These are phyloP conservation scores for Tribolium madens DNA, from an alignment of 1,140 invertebrate genomes.

Conservation along the genomic window DNA sequence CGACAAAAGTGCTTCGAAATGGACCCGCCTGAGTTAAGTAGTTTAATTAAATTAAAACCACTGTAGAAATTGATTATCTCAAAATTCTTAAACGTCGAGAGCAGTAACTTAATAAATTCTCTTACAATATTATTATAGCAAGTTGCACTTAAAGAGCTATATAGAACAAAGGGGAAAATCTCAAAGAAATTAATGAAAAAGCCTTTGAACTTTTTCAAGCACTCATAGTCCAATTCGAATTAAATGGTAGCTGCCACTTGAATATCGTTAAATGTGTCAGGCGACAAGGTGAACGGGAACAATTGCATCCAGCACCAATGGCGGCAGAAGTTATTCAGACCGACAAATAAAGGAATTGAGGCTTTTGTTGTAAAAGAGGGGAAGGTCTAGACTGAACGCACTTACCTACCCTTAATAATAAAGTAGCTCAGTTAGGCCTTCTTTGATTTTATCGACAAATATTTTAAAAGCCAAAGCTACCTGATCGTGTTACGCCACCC, in stretches of 20 bases:
- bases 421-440: constrained; percentile 13
- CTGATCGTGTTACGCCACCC: too few relatives aligned
- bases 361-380: constrained; percentile 8
- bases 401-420: constrained; percentile 28
- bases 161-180: constrained; percentile 43
- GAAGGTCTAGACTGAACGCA: constrained; percentile 30
- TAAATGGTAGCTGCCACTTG: constrained; percentile 36
- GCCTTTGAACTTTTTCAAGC: constrained; percentile 46
- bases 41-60: constrained; percentile 35
- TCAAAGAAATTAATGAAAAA: constrained; percentile 50
- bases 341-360: constrained; percentile 43
- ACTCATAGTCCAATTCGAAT: constrained; percentile 25
- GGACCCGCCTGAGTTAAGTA: not conserved
- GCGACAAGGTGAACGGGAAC: constrained; percentile 26
- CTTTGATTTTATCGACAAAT: constrained; percentile 24
- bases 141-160: constrained; percentile 44
- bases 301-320: constrained; percentile 44
- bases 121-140: constrained; percentile 44
- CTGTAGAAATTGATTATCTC: constrained; percentile 37
- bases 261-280: constrained; percentile 47
- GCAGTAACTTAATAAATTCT: constrained; percentile 46
- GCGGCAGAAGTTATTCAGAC: constrained; percentile 40
- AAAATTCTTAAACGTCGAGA: constrained; percentile 38
- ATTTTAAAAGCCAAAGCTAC: constrained; percentile 11
- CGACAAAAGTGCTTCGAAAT: not conserved